A percentile compares a stretch with the other conserved stretches of the same genome.
Conservation (phyloP, 2,888 invertebrate species). For the Aleiodes leptofemur region DNA sequence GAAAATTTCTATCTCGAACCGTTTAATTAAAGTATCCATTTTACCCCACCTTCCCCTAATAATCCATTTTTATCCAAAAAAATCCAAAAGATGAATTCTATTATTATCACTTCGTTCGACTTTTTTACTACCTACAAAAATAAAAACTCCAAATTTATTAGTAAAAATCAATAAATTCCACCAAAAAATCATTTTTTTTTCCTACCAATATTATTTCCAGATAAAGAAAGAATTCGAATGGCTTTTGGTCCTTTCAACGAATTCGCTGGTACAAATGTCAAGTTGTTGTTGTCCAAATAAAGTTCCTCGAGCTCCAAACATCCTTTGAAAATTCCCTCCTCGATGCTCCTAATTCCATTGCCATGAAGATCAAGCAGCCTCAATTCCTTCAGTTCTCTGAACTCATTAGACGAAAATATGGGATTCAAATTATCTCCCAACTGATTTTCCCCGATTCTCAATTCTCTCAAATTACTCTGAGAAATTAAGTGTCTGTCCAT, state of each 20-base stretch:
- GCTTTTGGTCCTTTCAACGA: conserved; percentile 89
- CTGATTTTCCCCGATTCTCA: conserved; percentile 87
- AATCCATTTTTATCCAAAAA: no score
- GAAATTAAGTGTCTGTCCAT: conserved; percentile 85
- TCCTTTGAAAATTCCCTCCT: conserved; percentile 91
- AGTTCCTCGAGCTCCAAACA: conserved; percentile 88
- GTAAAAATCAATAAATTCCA: no score
- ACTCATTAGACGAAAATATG: conserved; percentile 91
- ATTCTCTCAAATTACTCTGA: conserved; percentile 81
- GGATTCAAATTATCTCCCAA: conserved; percentile 93
- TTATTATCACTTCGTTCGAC: not conserved
- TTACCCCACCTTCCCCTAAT: no score
- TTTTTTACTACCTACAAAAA: not conserved
- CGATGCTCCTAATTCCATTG: conserved; percentile 88
- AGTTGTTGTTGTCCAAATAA: conserved; percentile 87
- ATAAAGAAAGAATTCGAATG: conserved; percentile 84
- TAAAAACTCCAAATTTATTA: not conserved
- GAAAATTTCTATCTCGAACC: no score
- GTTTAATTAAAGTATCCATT: no score
- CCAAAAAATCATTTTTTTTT: no score
- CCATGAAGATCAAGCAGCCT: conserved; percentile 86
- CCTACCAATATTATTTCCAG: conserved; percentile 88
- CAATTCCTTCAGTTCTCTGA: conserved; percentile 85
- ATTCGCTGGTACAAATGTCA: conserved; percentile 84
- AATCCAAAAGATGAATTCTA: no score